Conservation (phyloP, 2,113 vertebrate genomes). For the Dasyprocta punctata region DNA sequence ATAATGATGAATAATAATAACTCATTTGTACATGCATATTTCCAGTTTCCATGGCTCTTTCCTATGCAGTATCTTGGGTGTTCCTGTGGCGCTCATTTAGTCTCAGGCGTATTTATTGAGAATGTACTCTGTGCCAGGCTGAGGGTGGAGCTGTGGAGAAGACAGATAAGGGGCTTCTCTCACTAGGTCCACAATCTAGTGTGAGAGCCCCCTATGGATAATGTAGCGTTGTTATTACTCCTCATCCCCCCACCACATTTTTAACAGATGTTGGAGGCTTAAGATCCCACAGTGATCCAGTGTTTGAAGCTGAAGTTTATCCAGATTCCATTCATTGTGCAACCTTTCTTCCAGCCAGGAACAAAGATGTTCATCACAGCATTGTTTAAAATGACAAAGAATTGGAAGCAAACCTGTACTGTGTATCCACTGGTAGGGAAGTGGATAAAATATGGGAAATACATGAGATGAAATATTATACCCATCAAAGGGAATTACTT, state of each 20-base stretch:
- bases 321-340: background rate
- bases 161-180: background rate
- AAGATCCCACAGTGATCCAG: background rate
- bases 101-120: background rate
- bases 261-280: background rate
- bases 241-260: no score
- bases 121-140: background rate
- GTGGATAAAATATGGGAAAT: background rate
- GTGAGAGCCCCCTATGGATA: background rate
- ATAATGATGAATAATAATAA: background rate
- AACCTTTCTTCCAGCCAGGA: background rate
- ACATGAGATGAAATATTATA: background rate
- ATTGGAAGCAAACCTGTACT: background rate
- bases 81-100: background rate
- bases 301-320: background rate
- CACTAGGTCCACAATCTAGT: background rate
- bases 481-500: slow-evolving; percentile 14
- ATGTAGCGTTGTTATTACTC: background rate
- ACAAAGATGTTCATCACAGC: background rate
- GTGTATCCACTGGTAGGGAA: background rate
- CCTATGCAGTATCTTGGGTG: background rate
- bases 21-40: background rate
- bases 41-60: slow-evolving; percentile 1
- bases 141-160: background rate
- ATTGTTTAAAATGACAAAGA: slow-evolving; percentile 28